phyloP scores from a whole-genome alignment of 2,797 vertebrate species.

The Hoplostethus mediterraneus region DNA sequence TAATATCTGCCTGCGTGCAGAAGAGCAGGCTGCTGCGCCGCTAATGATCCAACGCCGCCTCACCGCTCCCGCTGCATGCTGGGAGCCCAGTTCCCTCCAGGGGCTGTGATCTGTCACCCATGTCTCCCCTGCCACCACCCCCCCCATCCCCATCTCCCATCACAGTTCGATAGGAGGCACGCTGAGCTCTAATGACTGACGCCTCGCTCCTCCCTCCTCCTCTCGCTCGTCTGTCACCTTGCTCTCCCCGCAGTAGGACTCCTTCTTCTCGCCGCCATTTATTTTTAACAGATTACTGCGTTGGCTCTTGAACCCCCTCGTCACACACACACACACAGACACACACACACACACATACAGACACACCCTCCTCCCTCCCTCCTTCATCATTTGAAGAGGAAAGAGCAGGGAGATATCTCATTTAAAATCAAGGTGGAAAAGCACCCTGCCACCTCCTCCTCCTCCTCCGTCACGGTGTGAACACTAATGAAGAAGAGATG shows the following conservation, averaged over 20 bases:
- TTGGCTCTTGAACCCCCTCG: slow-evolving; percentile 23
- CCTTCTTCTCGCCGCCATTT: slow-evolving; percentile 39
- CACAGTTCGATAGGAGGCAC: slow-evolving; percentile 60
- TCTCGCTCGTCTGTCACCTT: slow-evolving; percentile 63
- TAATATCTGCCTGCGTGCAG: slow-evolving; percentile 81
- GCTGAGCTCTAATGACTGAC: slow-evolving; percentile 71
- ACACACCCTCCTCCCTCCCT: slow-evolving; percentile 19
- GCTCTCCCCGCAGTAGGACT: slow-evolving; percentile 51
- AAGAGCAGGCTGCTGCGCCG: slow-evolving; percentile 76
- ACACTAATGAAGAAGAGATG: slow-evolving; percentile 86
- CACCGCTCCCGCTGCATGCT: slow-evolving; percentile 68
- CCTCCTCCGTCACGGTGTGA: slow-evolving; percentile 78
- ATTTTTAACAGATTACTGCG: slow-evolving; percentile 35
- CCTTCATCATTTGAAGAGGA: slow-evolving; percentile 55
- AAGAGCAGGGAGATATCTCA: slow-evolving; percentile 73
- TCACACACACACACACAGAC: slow-evolving; percentile 5
- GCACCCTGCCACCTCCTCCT: slow-evolving; percentile 42
- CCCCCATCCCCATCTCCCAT: slow-evolving; percentile 54
- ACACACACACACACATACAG: slow-evolving; percentile 10
- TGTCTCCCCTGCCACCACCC: slow-evolving; percentile 33
- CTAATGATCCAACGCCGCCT: slow-evolving; percentile 81
- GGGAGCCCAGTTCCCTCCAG: slow-evolving; percentile 75
- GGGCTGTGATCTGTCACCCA: slow-evolving; percentile 76
- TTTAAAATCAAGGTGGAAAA: slow-evolving; percentile 78
- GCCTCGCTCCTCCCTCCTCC: slow-evolving; percentile 51